Evolutionary conservation across 1,140 invertebrate genomes (phyloP).

Genomic region (Halyomorpha halys): DNA sequence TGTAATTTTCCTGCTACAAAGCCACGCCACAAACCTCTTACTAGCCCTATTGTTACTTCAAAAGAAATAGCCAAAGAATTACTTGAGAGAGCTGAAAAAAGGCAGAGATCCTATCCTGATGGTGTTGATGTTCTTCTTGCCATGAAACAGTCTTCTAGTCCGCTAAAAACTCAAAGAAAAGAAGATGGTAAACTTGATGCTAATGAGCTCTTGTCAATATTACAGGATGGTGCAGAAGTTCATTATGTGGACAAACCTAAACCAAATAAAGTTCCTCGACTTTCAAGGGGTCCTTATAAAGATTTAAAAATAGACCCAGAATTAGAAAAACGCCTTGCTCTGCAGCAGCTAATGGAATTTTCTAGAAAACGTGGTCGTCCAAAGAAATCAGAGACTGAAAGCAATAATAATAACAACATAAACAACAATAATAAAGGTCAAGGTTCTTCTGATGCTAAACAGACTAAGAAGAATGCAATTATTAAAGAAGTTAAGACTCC

Average conservation of each 20-base stretch:
- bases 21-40: slow-evolving; percentile 24
- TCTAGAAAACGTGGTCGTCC: slow-evolving; percentile 29
- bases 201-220: slow-evolving; percentile 39
- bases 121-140: slow-evolving; percentile 40
- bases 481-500: slow-evolving; percentile 34
- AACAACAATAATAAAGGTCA: slow-evolving; percentile 12
- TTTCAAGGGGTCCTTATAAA: slow-evolving; percentile 23
- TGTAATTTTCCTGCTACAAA: not conserved
- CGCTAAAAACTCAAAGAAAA: slow-evolving; percentile 12
- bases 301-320: slow-evolving; percentile 36
- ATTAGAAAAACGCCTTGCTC: slow-evolving; percentile 41
- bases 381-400: slow-evolving; percentile 24
- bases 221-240: slow-evolving; percentile 40
- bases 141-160: slow-evolving; percentile 39
- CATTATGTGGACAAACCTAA: slow-evolving; percentile 16
- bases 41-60: slow-evolving; percentile 40
- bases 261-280: slow-evolving; percentile 15
- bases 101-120: slow-evolving; percentile 33
- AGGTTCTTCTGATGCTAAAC: not conserved
- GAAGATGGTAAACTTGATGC: slow-evolving; percentile 33
- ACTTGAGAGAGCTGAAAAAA: slow-evolving; percentile 35
- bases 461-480: slow-evolving; percentile 11
- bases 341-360: slow-evolving; percentile 43
- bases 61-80: slow-evolving; percentile 41
- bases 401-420: slow-evolving; percentile 19